Conservation (phyloP, 2,888 invertebrate genomes). For the Myopa testacea region DNA sequence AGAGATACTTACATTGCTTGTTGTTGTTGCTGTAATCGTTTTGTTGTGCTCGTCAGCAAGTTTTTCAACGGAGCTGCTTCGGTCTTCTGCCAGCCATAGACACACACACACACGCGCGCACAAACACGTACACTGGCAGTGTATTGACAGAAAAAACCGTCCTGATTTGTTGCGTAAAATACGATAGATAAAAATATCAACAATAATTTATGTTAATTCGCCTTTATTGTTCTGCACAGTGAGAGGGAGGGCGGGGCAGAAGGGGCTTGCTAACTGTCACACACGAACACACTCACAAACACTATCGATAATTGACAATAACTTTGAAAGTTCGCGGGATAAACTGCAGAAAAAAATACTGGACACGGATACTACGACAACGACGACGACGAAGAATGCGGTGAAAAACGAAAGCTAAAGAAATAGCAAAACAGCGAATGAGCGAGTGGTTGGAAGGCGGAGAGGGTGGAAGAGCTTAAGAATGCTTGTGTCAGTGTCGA, state of each 20-base stretch:
- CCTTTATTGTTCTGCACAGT: too few species aligned
- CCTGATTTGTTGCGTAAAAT: background rate
- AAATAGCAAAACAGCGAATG: too few species aligned
- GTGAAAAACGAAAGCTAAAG: too few species aligned
- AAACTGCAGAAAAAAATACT: background rate
- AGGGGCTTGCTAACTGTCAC: background rate
- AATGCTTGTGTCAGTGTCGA: background rate
- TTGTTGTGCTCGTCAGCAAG: background rate
- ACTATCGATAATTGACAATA: constrained; percentile 11
- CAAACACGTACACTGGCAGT: too few species aligned
- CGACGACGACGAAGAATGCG: background rate
- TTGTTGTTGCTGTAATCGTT: constrained; percentile 17
- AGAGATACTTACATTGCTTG: constrained; percentile 22
- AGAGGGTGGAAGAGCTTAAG: background rate
- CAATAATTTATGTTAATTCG: too few species aligned
- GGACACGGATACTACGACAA: background rate
- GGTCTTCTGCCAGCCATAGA: too few species aligned
- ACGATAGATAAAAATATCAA: background rate
- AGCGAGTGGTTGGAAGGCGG: too few species aligned
- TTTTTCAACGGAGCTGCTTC: background rate
- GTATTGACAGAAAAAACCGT: too few species aligned
- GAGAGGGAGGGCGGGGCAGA: too few species aligned
- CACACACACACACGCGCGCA: too few species aligned
- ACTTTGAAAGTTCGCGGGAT: constrained; percentile 8
- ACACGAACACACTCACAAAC: background rate